A percentile compares a stretch with the other conserved stretches of the same genome.
Conservation (phyloP, 2,888 invertebrate species). For the Acanthococcus lagerstroemiae region DNA sequence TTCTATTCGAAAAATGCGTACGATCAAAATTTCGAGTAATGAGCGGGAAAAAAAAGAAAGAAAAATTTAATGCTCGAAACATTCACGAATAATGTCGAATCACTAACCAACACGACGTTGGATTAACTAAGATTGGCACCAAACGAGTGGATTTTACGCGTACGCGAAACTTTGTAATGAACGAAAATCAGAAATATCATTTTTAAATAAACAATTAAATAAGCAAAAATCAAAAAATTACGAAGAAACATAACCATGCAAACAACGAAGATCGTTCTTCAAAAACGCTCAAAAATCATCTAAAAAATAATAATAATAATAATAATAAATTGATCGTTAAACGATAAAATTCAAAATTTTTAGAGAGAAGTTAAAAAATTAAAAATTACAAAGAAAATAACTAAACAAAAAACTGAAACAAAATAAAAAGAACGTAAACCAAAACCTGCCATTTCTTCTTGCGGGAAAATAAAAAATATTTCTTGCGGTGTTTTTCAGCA, state of each 20-base stretch:
- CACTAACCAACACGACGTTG: too few relatives aligned
- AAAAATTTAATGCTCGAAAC: too few relatives aligned
- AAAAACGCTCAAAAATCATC: neutral
- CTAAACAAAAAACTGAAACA: neutral
- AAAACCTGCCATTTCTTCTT: slow-evolving; percentile 14
- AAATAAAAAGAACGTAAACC: slow-evolving; percentile 13
- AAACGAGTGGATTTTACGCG: too few relatives aligned
- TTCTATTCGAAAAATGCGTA: too few relatives aligned
- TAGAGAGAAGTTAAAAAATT: slow-evolving; percentile 4
- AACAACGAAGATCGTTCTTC: neutral
- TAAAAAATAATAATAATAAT: neutral
- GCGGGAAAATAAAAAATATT: neutral
- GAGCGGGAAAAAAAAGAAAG: too few relatives aligned
- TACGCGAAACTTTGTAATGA: neutral
- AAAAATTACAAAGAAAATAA: slow-evolving; percentile 2
- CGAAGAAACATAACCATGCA: neutral
- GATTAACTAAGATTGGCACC: too few relatives aligned
- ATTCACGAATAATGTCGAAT: too few relatives aligned
- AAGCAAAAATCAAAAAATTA: neutral
- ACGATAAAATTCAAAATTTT: slow-evolving; percentile 7
- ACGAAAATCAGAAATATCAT: neutral
- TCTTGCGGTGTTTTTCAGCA: neutral
- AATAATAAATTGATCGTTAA: neutral
- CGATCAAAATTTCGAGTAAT: too few relatives aligned
- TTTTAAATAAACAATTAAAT: neutral